Evolutionary conservation across 2,888 invertebrate species (phyloP).

Genomic region (Ophion slaviceki): DNA sequence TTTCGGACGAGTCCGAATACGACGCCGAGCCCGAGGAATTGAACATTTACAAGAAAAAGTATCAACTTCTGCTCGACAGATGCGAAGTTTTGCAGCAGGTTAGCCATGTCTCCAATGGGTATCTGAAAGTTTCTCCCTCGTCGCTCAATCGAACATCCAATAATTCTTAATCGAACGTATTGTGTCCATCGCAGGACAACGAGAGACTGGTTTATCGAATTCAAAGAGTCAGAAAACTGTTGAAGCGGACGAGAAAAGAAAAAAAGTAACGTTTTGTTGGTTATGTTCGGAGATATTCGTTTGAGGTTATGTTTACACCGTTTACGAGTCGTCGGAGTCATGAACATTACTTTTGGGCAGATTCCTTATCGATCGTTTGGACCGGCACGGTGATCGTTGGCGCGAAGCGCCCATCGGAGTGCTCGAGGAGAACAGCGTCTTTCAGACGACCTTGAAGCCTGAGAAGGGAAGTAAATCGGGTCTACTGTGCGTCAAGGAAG

Average conservation of each 20-base stretch:
- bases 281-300: constrained; percentile 43
- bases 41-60: constrained; percentile 90
- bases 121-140: background rate
- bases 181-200: constrained; percentile 85
- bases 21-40: constrained; percentile 86
- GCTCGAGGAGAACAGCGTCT: constrained; percentile 81
- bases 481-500: constrained; percentile 74
- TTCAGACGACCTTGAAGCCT: constrained; percentile 77
- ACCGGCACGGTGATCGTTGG: constrained; percentile 89
- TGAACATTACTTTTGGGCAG: constrained; percentile 76
- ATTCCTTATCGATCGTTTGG: constrained; percentile 88
- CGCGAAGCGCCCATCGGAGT: constrained; percentile 87
- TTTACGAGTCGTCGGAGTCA: background rate
- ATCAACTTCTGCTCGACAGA: constrained; percentile 89
- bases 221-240: constrained; percentile 89
- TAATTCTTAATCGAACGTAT: background rate
- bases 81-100: constrained; percentile 90
- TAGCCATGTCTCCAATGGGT: constrained; percentile 34
- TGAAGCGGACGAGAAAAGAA: constrained; percentile 88
- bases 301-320: constrained; percentile 72
- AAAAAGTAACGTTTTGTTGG: constrained; percentile 83
- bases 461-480: constrained; percentile 77
- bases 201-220: constrained; percentile 89
- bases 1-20: constrained; percentile 87
- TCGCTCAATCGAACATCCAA: background rate